Percentiles rank a stretch among this genome's conserved stretches.
phyloP scores from a whole-genome alignment of 1,140 invertebrate genomes.

The Macrobrachium nipponense region DNA sequence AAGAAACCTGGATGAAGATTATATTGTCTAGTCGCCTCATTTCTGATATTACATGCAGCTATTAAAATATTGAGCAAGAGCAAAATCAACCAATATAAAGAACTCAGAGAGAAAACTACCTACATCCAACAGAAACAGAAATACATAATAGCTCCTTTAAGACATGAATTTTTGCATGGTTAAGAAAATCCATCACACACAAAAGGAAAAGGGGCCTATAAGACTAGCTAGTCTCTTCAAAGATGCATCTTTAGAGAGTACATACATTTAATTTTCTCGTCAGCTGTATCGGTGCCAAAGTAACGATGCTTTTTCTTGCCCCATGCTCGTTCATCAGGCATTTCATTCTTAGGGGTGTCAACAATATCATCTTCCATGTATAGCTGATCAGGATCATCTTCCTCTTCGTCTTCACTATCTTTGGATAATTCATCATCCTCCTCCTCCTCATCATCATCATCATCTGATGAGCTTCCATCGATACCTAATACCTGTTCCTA shows the following conservation, averaged over 20 bases:
- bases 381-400: constrained; percentile 35
- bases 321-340: constrained; percentile 48
- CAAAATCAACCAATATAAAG: too few species aligned
- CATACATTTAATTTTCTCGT: constrained; percentile 44
- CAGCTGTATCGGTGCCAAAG: constrained; percentile 46
- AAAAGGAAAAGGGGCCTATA: too few species aligned
- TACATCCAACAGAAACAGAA: too few species aligned
- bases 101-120: too few species aligned
- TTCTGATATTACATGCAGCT: too few species aligned
- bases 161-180: too few species aligned
- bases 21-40: too few species aligned
- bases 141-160: too few species aligned
- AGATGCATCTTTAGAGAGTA: not conserved
- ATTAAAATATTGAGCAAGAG: too few species aligned
- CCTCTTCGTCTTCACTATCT: constrained; percentile 21
- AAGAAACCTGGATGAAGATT: too few species aligned
- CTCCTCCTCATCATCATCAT: constrained; percentile 26
- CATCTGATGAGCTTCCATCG: constrained; percentile 26
- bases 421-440: not conserved
- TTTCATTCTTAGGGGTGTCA: constrained; percentile 14
- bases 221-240: too few species aligned
- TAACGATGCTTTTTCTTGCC: constrained; percentile 35
- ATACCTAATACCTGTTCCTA: constrained; percentile 51
- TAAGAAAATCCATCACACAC: too few species aligned
- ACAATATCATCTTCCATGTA: constrained; percentile 56